phyloP scores from a whole-genome alignment of 2,888 invertebrate species.

The Lymantria dispar region DNA sequence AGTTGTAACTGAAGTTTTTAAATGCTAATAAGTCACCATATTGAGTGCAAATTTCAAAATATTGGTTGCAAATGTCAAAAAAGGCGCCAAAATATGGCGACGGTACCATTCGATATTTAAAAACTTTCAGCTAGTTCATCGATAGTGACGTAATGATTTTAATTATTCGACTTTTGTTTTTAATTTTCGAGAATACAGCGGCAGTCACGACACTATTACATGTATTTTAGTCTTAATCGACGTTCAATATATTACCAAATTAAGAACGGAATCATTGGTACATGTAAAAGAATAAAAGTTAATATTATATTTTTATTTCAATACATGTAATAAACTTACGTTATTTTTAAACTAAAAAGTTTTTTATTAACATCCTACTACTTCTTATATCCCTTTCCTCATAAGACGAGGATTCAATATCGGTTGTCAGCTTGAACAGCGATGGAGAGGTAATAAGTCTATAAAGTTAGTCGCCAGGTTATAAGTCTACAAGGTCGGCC shows the following conservation, averaged over 20 bases:
- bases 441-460: too few species aligned
- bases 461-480: too few species aligned
- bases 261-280: slow-evolving; percentile 50
- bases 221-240: slow-evolving; percentile 31
- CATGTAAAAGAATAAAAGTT: slow-evolving; percentile 71
- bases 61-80: not conserved
- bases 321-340: slow-evolving; percentile 82
- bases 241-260: slow-evolving; percentile 42
- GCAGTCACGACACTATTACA: slow-evolving; percentile 41
- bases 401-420: not conserved
- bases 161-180: slow-evolving; percentile 21
- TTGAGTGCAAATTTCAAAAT: not conserved
- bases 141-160: slow-evolving; percentile 44
- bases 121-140: slow-evolving; percentile 39
- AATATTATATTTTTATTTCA: slow-evolving; percentile 77
- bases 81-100: slow-evolving; percentile 10
- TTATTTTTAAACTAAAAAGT: slow-evolving; percentile 76
- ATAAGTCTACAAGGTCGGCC: too few species aligned
- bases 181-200: slow-evolving; percentile 20
- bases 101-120: slow-evolving; percentile 34
- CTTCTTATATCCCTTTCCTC: not conserved
- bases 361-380: slow-evolving; percentile 46
- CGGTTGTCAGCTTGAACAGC: too few species aligned
- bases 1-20: slow-evolving; percentile 20
- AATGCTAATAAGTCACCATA: slow-evolving; percentile 11